Evolutionary conservation across 2,797 vertebrate genomes (phyloP), one percentile per base, ranked within the genome.

Genomic region (Anguilla obscura): DNA sequence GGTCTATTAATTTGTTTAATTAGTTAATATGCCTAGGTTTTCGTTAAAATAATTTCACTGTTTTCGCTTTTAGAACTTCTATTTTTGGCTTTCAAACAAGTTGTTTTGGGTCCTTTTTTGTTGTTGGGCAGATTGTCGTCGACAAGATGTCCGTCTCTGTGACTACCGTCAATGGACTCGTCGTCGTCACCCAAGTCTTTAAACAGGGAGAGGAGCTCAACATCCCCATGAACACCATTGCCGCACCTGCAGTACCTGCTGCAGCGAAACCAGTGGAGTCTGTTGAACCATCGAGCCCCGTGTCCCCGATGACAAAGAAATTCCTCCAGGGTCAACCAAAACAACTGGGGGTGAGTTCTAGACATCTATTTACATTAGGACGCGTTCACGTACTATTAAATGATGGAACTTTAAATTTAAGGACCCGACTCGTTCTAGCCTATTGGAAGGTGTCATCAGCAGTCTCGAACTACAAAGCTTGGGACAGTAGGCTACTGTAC

Each of bases 161-260:
- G 9, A 69, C 80, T 60, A 87, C 36, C 40, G 80, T 27, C 24
- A 80, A 63, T 83, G 86, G 80, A 9, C 86, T 83, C 14, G 79
- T 83, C 56, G 27, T 87, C 27, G 80, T 87, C 27, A 60, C 80
- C 12, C 86, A 87, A 80, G 79, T 87, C 58, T 87, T 87, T 69
- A n/a, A 58, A 7, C 48, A 66, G 58, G 80, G 80, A 33, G 80
- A 84, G 60, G 45, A 87, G 40, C 40, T 52, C 0, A 84, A 58
- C 16, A 84, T 84, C 50, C 50, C n/a, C 3, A 33, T 84, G 24
- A 27, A 45, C 79, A 3, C 79, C 14, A 21, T n/a, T 21, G 9
- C 9, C 0, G 30, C 63, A 69, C n/a, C 63, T 76, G 7, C 71
- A 14, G 7, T 45, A 24, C 83, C 40, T 21, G 52, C 52, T 12